Evolutionary conservation across 2,888 invertebrate genomes (phyloP).

Genomic region (Drosophila affinis): DNA sequence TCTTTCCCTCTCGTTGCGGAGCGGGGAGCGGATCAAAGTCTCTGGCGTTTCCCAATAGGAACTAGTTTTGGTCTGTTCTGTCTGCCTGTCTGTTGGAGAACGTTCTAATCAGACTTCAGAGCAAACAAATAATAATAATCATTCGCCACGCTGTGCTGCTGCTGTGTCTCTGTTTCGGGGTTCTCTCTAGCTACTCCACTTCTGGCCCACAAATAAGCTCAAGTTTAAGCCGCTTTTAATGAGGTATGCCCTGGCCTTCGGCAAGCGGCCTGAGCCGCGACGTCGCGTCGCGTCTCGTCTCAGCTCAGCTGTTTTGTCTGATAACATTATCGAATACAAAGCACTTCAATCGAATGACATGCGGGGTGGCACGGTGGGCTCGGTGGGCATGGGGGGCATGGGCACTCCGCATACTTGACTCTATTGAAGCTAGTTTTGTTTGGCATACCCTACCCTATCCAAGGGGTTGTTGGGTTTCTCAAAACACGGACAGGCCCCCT

Average conservation of each 20-base stretch:
- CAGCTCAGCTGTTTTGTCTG: conserved; percentile 41
- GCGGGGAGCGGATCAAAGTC: background rate
- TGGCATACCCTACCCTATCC: background rate
- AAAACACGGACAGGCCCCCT: background rate
- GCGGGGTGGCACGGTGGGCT: too few species aligned
- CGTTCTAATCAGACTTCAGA: conserved; percentile 69
- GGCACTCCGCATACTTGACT: conserved; percentile 16
- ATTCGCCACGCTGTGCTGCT: conserved; percentile 23
- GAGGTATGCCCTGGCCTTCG: conserved; percentile 28
- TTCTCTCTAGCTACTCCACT: conserved; percentile 25
- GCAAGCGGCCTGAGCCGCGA: background rate
- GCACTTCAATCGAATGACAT: conserved; percentile 8
- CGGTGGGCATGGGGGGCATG: background rate
- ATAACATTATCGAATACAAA: conserved; percentile 52
- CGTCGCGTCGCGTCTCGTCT: conserved; percentile 13
- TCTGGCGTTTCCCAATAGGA: conserved; percentile 31
- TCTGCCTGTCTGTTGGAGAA: conserved; percentile 9
- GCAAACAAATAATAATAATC: conserved; percentile 37
- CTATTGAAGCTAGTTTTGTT: conserved; percentile 29
- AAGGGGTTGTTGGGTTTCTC: background rate
- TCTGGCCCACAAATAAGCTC: conserved; percentile 45
- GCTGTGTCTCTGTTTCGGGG: conserved; percentile 2
- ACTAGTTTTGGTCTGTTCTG: conserved; percentile 23
- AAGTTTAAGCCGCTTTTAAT: conserved; percentile 48
- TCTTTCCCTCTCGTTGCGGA: conserved; percentile 23